Conservation (phyloP, 2,888 invertebrate species). For the Tanytarsus gracilentus region DNA sequence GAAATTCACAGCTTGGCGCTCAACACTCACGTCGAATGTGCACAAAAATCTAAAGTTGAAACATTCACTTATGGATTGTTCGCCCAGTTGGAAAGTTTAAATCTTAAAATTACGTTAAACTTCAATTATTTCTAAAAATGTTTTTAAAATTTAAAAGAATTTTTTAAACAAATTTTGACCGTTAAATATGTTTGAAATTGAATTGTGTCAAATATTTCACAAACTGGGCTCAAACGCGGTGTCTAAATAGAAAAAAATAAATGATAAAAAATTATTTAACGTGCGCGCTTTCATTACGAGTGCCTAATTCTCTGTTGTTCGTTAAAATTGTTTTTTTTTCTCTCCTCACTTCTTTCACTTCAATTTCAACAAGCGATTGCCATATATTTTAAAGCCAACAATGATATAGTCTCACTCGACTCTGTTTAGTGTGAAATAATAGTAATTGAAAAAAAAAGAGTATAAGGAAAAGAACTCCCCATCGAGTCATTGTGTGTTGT, state of each 20-base stretch:
- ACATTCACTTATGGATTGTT: no score
- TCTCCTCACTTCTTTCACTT: background rate
- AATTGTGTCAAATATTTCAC: no score
- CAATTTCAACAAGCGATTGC: slow-evolving; percentile 4
- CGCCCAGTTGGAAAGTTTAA: no score
- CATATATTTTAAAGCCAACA: slow-evolving; percentile 20
- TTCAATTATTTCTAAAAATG: no score
- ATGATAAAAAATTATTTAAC: no score
- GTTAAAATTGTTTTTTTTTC: slow-evolving; percentile 4
- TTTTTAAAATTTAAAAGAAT: no score
- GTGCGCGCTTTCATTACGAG: slow-evolving; percentile 1
- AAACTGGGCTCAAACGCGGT: no score
- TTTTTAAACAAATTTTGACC: no score
- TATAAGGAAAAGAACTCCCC: slow-evolving; percentile 27
- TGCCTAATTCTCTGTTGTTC: background rate
- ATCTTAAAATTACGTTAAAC: no score
- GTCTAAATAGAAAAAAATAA: no score
- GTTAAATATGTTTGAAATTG: no score
- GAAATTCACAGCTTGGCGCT: slow-evolving; percentile 19
- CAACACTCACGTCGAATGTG: slow-evolving; percentile 2
- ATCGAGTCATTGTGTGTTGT: slow-evolving; percentile 28
- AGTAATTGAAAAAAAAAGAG: slow-evolving; percentile 29
- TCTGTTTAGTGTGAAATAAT: slow-evolving; percentile 18
- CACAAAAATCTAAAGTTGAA: slow-evolving; percentile 2
- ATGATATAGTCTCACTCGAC: slow-evolving; percentile 7